Base-by-base conservation (phyloP, 2,797 vertebrate species). In the Ispidina picta region DNA sequence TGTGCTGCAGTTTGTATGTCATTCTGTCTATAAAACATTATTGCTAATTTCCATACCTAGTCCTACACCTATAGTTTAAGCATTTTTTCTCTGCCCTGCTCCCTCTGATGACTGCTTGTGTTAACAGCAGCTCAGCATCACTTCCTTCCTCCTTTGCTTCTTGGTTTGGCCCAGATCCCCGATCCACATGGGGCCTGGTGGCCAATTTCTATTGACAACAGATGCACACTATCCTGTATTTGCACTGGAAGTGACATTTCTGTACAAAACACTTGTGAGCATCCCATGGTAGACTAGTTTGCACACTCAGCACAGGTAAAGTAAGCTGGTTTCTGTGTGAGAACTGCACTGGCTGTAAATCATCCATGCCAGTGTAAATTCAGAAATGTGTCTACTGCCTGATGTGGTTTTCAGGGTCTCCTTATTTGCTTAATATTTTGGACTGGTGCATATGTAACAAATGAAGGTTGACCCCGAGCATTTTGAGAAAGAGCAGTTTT, bases 1-100 rank as follows among this genome's bases (percentile, higher is more conserved):
- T 46, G 37, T 3, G 2, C 55, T 0, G 1, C 1, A 7, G 41
- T 46, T 59, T 1, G 0, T 58, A 64, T 83, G 39, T 75, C 11
- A 41, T 65, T 69, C 58, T 69, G 4, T 63, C 59, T 60, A 4
- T 74, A 49, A 63, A 72, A 63, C 31, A 7, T 6, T 33, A 56
- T 48, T 79, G 59, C 9, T 39, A 9, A 83, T 73, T 83, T 75
- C 60, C 43, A 44, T 52, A 73, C 26, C 31, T 23, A 11, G 78
- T 82, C n/a, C 33, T 23, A 44, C 16, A 31, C 29, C 48, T 64
- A 1, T 60, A 41, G 28, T 68, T 71, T 55, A 63, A 76, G 29
- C 8, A 8, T 62, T 71, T 23, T 63, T 15, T 71, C 25, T 55
- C 33, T 76, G 17, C 22, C 51, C 33, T 14, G 0, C 66, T 70